A percentile compares a stretch with the other conserved stretches of the same genome.
These are phyloP conservation scores for Sisyra terminalis DNA, from an alignment of 2,888 invertebrate genomes.

Conservation along the genomic window DNA sequence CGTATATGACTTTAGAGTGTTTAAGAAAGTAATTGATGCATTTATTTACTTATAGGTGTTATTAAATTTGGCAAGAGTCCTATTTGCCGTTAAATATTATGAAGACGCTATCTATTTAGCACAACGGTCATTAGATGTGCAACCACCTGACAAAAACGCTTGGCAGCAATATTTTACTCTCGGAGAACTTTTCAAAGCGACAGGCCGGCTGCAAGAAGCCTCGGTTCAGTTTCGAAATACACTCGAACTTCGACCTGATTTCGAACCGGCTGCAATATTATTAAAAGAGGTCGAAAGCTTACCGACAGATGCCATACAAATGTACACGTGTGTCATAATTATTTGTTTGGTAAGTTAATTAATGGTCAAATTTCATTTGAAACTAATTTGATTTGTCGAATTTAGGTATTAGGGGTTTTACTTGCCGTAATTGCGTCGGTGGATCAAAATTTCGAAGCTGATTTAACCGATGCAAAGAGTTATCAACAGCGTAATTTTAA, in stretches of 20 bases:
- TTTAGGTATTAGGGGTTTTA: constrained; percentile 65
- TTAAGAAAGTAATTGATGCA: background rate
- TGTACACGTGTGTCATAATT: constrained; percentile 76
- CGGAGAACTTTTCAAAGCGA: constrained; percentile 82
- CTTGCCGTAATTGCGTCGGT: constrained; percentile 67
- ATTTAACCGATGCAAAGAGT: constrained; percentile 38
- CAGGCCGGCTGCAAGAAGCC: constrained; percentile 80
- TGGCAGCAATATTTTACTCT: constrained; percentile 88
- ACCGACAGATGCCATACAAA: constrained; percentile 65
- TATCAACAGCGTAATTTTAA: constrained; percentile 60
- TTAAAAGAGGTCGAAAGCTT: constrained; percentile 68
- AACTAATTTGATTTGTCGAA: background rate
- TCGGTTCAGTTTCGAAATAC: constrained; percentile 68
- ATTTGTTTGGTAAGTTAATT: constrained; percentile 52
- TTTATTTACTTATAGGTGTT: constrained; percentile 35
- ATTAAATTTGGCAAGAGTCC: constrained; percentile 66
- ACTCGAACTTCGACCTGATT: constrained; percentile 68
- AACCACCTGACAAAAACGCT: constrained; percentile 68
- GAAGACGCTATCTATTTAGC: constrained; percentile 84
- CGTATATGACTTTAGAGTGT: background rate
- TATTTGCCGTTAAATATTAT: constrained; percentile 73
- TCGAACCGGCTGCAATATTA: constrained; percentile 64
- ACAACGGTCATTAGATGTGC: constrained; percentile 66
- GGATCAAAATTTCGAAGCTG: constrained; percentile 30
- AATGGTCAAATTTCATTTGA: no score